Conservation (phyloP, 2,888 invertebrate species). For the Morinoia aosen region DNA sequence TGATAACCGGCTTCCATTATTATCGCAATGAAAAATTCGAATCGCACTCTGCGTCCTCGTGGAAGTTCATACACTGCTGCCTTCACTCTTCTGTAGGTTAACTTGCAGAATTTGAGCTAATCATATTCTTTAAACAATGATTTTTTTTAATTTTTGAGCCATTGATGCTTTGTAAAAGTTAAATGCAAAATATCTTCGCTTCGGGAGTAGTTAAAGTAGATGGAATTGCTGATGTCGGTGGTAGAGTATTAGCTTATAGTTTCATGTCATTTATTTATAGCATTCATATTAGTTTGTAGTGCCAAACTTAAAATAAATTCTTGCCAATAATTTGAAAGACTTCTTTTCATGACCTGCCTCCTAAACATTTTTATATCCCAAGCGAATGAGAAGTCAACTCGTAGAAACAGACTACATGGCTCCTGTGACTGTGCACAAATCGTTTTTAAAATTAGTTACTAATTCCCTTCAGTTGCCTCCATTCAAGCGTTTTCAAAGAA, state of each 20-base stretch:
- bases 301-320: neutral
- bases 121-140: too few relatives aligned
- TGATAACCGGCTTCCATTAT: too few relatives aligned
- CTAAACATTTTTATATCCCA: neutral
- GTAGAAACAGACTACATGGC: neutral
- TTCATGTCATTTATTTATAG: neutral
- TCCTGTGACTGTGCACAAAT: neutral
- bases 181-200: neutral
- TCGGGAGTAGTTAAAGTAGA: neutral
- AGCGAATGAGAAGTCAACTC: neutral
- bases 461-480: neutral
- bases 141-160: too few relatives aligned
- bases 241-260: neutral
- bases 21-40: too few relatives aligned
- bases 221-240: neutral
- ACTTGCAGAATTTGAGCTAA: too few relatives aligned
- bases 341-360: neutral
- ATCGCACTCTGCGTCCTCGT: too few relatives aligned
- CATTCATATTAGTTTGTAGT: neutral
- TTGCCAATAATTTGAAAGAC: neutral
- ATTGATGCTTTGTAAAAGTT: neutral
- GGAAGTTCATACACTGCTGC: too few relatives aligned
- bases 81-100: too few relatives aligned
- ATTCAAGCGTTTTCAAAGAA: too few relatives aligned
- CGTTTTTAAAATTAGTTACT: neutral